These are phyloP conservation scores for Siderastrea radians DNA, from an alignment of 92 coral and sea anemone species.

Conservation along the genomic window DNA sequence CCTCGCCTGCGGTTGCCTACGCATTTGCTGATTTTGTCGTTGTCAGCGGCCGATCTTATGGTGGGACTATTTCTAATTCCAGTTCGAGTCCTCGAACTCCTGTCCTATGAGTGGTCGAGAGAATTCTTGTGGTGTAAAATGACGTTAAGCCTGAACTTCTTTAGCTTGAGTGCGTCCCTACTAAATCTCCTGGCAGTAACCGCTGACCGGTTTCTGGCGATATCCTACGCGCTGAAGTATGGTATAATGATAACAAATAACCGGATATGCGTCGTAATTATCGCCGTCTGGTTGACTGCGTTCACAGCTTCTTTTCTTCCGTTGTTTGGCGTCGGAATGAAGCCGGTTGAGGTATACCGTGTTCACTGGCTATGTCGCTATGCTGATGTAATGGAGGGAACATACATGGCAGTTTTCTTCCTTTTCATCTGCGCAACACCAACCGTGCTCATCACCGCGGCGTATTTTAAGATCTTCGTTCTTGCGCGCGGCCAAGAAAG, in stretches of 20 bases:
- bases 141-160: conserved; percentile 46
- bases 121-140: conserved; percentile 58
- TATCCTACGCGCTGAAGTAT: conserved; percentile 56
- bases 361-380: conserved; percentile 37
- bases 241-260: conserved; percentile 34
- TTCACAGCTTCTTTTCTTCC: conserved; percentile 43
- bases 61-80: conserved; percentile 69
- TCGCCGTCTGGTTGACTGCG: conserved; percentile 50
- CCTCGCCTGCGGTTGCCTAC: conserved; percentile 54
- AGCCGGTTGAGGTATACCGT: background rate
- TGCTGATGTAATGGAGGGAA: conserved; percentile 49
- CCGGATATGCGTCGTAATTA: conserved; percentile 6
- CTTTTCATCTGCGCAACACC: conserved; percentile 55
- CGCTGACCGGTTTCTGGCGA: conserved; percentile 66
- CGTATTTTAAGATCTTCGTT: conserved; percentile 52
- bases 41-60: conserved; percentile 65
- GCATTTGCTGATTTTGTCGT: conserved; percentile 42
- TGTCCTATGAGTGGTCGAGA: conserved; percentile 46
- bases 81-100: conserved; percentile 42
- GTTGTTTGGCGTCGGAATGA: conserved; percentile 39
- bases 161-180: conserved; percentile 62
- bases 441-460: conserved; percentile 49
- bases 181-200: conserved; percentile 63
- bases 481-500: conserved; percentile 66
- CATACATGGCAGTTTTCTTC: conserved; percentile 49